A percentile compares a stretch with the other conserved stretches of the same genome.
phyloP scores from a whole-genome alignment of 1,140 invertebrate species.

The Armadillidium nasatum region DNA sequence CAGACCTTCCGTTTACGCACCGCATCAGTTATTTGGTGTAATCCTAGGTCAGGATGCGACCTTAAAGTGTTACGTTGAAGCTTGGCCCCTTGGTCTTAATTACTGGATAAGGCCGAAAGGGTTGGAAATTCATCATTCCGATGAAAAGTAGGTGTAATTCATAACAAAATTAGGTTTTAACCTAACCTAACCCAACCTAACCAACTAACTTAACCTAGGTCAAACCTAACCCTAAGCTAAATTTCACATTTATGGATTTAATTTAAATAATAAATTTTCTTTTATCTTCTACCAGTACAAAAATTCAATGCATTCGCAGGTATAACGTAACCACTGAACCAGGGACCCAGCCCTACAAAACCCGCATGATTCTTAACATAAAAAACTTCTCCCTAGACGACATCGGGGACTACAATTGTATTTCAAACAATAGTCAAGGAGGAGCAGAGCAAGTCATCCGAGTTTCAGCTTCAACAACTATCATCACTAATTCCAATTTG shows the following conservation, averaged over 20 bases:
- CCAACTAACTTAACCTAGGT: too few species aligned
- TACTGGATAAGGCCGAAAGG: conserved; percentile 41
- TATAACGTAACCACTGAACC: conserved; percentile 43
- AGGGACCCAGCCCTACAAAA: conserved; percentile 59
- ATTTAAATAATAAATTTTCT: too few species aligned
- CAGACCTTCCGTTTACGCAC: conserved; percentile 79
- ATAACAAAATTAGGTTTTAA: too few species aligned
- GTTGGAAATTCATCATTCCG: conserved; percentile 63
- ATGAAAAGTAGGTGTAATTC: conserved; percentile 32
- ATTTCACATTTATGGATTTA: too few species aligned
- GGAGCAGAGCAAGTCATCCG: conserved; percentile 79
- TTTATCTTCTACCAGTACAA: too few species aligned
- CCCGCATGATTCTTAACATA: conserved; percentile 78
- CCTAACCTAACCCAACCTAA: too few species aligned
- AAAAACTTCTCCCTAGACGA: conserved; percentile 69
- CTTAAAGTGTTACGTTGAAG: conserved; percentile 82
- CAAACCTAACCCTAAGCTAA: too few species aligned
- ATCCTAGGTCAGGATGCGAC: conserved; percentile 76
- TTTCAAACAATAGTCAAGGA: conserved; percentile 86
- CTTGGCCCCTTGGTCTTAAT: conserved; percentile 79
- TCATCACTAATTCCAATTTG: conserved; percentile 30
- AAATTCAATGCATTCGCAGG: conserved; percentile 25
- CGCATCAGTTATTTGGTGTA: conserved; percentile 79
- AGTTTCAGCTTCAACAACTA: conserved; percentile 31
- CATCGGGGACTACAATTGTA: conserved; percentile 83